These are phyloP conservation scores for Brachypalpus laphriformis DNA, from an alignment of 2,888 invertebrate species.

Conservation along the genomic window DNA sequence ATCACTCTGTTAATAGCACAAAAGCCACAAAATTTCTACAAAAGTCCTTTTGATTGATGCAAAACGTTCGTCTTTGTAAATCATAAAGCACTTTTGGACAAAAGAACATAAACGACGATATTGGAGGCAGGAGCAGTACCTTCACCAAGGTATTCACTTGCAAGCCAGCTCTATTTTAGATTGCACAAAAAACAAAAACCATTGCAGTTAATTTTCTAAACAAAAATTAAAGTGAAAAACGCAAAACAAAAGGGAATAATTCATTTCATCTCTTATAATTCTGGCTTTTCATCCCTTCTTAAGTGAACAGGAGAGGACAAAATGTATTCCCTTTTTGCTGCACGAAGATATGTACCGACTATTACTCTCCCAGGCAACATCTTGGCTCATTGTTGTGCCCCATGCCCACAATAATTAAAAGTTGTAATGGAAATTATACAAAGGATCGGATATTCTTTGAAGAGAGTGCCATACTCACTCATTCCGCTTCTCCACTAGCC, in stretches of 20 bases:
- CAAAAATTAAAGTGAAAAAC: conserved; percentile 31
- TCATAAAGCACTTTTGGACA: conserved; percentile 33
- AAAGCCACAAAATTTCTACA: neutral
- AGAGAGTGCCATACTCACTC: conserved; percentile 12
- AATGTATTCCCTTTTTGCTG: neutral
- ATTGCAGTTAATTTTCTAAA: conserved; percentile 57
- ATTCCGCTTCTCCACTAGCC: neutral
- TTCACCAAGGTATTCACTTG: neutral
- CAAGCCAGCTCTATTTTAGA: conserved; percentile 7
- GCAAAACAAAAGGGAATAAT: conserved; percentile 63
- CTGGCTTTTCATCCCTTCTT: conserved; percentile 10
- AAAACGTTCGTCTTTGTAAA: conserved; percentile 7
- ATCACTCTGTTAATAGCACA: conserved; percentile 42
- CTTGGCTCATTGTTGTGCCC: conserved; percentile 14
- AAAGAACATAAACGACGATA: conserved; percentile 17
- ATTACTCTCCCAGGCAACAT: neutral
- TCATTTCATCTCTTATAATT: conserved; percentile 65
- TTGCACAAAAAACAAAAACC: neutral
- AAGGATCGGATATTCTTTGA: conserved; percentile 69
- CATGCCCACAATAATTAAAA: conserved; percentile 69
- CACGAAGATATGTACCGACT: neutral
- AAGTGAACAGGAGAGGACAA: conserved; percentile 3
- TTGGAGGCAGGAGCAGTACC: conserved; percentile 4
- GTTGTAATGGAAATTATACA: conserved; percentile 69
- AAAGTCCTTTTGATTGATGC: conserved; percentile 48